These are phyloP conservation scores for Tauraco erythrolophus DNA, from an alignment of 2,113 vertebrate genomes.

Conservation along the genomic window DNA sequence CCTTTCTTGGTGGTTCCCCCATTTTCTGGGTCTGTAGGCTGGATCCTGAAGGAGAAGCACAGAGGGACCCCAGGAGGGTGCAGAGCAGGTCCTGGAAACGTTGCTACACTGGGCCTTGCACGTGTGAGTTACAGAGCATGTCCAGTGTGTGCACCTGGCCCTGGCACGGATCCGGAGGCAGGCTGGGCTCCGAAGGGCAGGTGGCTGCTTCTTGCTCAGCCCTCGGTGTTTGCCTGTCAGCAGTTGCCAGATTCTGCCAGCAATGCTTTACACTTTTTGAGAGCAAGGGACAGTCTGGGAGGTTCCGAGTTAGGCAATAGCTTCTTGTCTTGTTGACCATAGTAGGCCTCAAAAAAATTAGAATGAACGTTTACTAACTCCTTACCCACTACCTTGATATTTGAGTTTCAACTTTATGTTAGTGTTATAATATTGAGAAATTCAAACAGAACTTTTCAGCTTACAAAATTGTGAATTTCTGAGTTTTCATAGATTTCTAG, in stretches of 20 bases:
- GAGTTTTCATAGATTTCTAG: too few relatives aligned
- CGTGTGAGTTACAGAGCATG: rapidly evolving
- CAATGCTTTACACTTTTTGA: not conserved
- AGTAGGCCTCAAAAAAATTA: not conserved
- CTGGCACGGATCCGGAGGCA: not conserved
- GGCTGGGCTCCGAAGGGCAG: not conserved
- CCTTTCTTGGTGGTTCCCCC: rapidly evolving
- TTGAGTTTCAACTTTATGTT: not conserved
- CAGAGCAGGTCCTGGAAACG: not conserved
- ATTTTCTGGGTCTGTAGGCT: not conserved
- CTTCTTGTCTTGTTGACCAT: not conserved
- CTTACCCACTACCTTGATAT: not conserved
- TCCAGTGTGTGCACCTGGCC: not conserved
- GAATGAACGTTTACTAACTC: not conserved
- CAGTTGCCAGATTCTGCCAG: not conserved
- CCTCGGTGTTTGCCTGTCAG: not conserved
- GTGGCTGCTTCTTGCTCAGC: not conserved
- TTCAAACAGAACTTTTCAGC: not conserved
- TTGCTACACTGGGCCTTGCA: not conserved
- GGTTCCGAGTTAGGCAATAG: not conserved
- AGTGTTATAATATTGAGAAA: not conserved
- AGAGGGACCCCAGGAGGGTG: rapidly evolving
- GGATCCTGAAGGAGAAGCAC: not conserved
- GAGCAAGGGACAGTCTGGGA: not conserved
- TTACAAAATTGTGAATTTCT: not conserved